Evolutionary conservation across 2,888 invertebrate genomes (phyloP).

Genomic region (Melanotus villosus): DNA sequence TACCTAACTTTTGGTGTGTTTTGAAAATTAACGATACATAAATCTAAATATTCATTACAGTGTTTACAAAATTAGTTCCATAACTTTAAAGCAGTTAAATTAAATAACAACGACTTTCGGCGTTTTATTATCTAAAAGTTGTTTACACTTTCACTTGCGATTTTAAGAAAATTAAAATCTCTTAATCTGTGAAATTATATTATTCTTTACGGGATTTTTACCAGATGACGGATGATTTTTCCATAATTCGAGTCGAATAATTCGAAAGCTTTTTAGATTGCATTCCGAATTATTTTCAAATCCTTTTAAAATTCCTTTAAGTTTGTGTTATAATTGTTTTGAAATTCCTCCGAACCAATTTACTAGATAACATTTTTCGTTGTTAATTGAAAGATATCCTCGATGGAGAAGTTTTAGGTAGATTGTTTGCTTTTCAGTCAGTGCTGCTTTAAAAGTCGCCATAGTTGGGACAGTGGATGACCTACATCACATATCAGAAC

Average conservation of each 20-base stretch:
- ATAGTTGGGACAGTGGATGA: constrained; percentile 17
- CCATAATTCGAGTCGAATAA: neutral
- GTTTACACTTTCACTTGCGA: too few relatives aligned
- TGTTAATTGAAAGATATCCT: constrained; percentile 13
- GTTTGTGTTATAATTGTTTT: constrained; percentile 10
- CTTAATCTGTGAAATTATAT: neutral
- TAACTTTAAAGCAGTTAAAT: neutral
- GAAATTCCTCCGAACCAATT: neutral
- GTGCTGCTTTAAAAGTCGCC: constrained; percentile 10
- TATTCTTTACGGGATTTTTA: neutral
- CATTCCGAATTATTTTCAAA: neutral
- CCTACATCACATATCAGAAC: constrained; percentile 29
- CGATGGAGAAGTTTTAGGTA: neutral
- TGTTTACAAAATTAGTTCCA: neutral
- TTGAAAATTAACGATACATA: constrained; percentile 5
- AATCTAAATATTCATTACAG: neutral
- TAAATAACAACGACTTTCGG: neutral
- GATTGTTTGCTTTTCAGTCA: constrained; percentile 13
- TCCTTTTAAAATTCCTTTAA: constrained; percentile 10
- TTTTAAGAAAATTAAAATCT: too few relatives aligned
- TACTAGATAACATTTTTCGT: constrained; percentile 13
- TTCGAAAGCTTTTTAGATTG: constrained; percentile 5
- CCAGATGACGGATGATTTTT: neutral
- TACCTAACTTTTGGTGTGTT: neutral
- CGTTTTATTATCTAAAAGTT: too few relatives aligned